Evolutionary conservation across 2,113 vertebrate genomes (phyloP).

Genomic region (Miniopterus natalensis): DNA sequence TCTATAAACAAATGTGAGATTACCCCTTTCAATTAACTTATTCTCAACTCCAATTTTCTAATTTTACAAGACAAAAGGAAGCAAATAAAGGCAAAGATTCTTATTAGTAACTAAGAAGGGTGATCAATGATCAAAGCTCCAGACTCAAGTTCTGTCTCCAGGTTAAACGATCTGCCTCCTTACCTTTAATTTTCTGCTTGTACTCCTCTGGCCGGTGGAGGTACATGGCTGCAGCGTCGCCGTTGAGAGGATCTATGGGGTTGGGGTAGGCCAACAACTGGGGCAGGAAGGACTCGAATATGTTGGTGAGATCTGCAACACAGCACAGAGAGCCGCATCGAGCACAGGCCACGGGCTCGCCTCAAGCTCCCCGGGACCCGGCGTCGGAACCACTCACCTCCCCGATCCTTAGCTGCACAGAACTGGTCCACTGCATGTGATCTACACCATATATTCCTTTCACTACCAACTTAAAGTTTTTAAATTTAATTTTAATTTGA

Average conservation of each 20-base stretch:
- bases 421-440: not conserved
- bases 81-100: not conserved
- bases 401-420: not conserved
- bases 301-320: constrained; percentile 97
- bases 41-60: not conserved
- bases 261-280: constrained; percentile 99
- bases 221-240: constrained; percentile 99
- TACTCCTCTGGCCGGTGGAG: constrained; percentile 99
- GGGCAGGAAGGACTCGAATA: constrained; percentile 99
- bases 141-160: not conserved
- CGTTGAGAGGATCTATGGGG: constrained; percentile 98
- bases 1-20: not conserved
- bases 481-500: constrained; percentile 46
- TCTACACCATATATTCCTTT: not conserved
- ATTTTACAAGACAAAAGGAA: not conserved
- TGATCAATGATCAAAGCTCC: not conserved
- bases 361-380: not conserved
- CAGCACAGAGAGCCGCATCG: constrained; percentile 33
- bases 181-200: constrained; percentile 99
- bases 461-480: not conserved
- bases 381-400: not conserved
- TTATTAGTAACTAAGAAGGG: not conserved
- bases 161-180: not conserved
- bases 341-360: not conserved
- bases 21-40: not conserved